phyloP scores from a whole-genome alignment of 2,113 vertebrate species.

The Chloropsis cyanopogon region DNA sequence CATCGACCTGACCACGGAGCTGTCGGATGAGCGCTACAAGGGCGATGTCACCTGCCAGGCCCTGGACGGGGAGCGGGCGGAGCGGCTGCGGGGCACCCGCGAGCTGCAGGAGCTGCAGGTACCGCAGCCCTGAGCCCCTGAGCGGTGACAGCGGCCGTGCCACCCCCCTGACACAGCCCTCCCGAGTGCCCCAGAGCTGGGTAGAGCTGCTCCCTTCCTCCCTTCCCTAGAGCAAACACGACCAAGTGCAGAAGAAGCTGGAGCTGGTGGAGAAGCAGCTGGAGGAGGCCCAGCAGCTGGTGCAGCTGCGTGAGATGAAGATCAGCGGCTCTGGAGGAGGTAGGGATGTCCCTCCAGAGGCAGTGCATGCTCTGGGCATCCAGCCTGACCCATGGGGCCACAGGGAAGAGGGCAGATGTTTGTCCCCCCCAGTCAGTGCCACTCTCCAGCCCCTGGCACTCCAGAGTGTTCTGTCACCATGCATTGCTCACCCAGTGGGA shows the following conservation, averaged over 20 bases:
- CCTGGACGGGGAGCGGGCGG: constrained; percentile 84
- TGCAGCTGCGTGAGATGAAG: constrained; percentile 67
- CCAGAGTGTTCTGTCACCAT: not conserved
- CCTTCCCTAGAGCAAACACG: constrained; percentile 78
- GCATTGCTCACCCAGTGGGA: accelerated
- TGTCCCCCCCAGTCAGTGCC: not conserved
- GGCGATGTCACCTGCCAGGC: constrained; percentile 84
- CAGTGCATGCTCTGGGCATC: not conserved
- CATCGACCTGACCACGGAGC: constrained; percentile 83
- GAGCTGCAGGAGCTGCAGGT: constrained; percentile 91
- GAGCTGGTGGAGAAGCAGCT: constrained; percentile 83
- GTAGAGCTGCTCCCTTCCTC: not conserved
- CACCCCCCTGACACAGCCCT: not conserved
- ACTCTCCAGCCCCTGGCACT: not conserved
- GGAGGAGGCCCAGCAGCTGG: constrained; percentile 83
- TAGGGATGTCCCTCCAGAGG: not conserved
- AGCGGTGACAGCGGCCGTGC: accelerated
- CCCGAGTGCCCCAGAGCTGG: accelerated
- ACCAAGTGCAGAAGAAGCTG: constrained; percentile 82
- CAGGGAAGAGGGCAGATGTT: not conserved
- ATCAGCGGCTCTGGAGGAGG: constrained; percentile 61
- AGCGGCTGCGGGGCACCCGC: constrained; percentile 76
- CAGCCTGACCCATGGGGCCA: not conserved
- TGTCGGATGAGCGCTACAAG: constrained; percentile 87
- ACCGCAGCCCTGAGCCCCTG: accelerated